These are phyloP conservation scores for Orthochromis indermauri DNA, from an alignment of 2,113 vertebrate genomes.

Conservation along the genomic window DNA sequence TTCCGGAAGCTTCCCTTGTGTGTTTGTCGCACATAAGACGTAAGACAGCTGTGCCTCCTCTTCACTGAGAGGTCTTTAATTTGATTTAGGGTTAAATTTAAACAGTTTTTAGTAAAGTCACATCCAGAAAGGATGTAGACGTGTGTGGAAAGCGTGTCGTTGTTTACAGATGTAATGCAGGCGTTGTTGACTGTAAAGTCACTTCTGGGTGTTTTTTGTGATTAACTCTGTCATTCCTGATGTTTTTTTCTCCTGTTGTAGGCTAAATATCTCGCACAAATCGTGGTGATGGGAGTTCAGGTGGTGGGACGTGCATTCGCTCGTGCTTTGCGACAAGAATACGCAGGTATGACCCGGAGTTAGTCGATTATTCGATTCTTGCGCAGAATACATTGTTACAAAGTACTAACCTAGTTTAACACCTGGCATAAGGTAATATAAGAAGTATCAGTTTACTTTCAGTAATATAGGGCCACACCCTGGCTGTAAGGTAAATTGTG, in stretches of 20 bases:
- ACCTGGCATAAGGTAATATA: background rate
- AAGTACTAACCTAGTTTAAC: background rate
- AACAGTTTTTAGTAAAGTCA: background rate
- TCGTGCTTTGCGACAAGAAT: slow-evolving; percentile 88
- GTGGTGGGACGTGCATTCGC: slow-evolving; percentile 93
- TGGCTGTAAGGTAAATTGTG: background rate
- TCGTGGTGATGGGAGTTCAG: slow-evolving; percentile 90
- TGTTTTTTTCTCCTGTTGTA: slow-evolving; percentile 35
- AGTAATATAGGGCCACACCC: background rate
- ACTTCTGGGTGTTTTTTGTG: background rate
- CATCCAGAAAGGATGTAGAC: background rate
- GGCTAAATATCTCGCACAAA: slow-evolving; percentile 94
- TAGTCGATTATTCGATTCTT: background rate
- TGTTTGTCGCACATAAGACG: background rate
- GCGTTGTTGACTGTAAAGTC: background rate
- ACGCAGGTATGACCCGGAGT: slow-evolving; percentile 75
- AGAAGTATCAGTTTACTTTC: background rate
- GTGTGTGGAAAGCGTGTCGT: background rate
- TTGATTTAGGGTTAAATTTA: background rate
- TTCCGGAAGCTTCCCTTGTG: background rate
- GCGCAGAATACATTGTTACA: background rate
- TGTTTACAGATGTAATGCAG: background rate
- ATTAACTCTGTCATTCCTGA: background rate
- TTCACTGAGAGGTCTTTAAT: background rate
- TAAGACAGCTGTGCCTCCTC: background rate